These are phyloP conservation scores for Penaeus japonicus DNA, from an alignment of 1,140 invertebrate genomes.

Conservation along the genomic window DNA sequence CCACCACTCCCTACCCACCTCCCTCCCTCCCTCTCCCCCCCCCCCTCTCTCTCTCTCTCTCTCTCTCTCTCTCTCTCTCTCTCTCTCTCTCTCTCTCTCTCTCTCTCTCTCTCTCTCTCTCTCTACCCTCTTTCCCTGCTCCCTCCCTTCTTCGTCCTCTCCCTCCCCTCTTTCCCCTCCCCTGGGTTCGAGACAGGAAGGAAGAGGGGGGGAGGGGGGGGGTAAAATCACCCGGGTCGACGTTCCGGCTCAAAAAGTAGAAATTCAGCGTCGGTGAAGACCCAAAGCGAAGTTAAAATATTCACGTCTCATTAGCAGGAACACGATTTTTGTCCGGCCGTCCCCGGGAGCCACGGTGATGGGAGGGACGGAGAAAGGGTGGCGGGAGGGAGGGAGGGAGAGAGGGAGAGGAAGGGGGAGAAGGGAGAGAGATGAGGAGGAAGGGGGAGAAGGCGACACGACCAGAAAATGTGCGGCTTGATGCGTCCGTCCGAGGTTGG, in stretches of 20 bases:
- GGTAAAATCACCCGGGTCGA: conserved; percentile 31
- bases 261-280: conserved; percentile 46
- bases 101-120: not conserved
- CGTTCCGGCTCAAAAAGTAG: conserved; percentile 36
- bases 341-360: not conserved
- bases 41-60: not conserved
- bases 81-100: too few species aligned
- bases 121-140: not conserved
- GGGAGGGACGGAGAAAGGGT: not conserved
- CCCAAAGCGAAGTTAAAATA: conserved; percentile 53
- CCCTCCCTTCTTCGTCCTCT: too few species aligned
- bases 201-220: not conserved
- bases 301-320: conserved; percentile 52
- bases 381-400: not conserved
- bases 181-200: not conserved
- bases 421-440: not conserved
- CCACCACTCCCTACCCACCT: not conserved
- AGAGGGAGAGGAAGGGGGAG: not conserved
- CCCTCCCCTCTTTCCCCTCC: not conserved
- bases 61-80: not conserved
- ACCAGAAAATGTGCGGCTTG: not conserved
- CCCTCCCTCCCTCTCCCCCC: not conserved
- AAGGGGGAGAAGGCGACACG: not conserved
- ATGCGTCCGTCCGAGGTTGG: too few species aligned
- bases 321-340: conserved; percentile 36